phyloP scores from a whole-genome alignment of 2,113 vertebrate species.

The Mirza zaza region DNA sequence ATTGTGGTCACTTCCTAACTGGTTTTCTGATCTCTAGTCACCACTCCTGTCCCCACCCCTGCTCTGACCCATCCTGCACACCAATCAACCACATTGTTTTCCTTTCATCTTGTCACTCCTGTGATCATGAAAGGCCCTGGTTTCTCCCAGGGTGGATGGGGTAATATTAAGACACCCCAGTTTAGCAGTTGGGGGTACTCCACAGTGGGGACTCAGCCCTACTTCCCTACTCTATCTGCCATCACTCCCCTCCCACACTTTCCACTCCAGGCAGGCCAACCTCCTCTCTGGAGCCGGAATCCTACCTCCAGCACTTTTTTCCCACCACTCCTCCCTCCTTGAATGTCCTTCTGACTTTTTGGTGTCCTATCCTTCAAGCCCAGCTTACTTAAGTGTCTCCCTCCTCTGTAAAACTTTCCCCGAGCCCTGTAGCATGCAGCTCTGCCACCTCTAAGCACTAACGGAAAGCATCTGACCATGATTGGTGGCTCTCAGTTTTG shows the following conservation, averaged over 20 bases:
- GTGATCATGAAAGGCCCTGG: not conserved
- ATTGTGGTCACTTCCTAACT: not conserved
- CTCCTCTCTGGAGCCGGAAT: not conserved
- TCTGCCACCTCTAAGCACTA: not conserved
- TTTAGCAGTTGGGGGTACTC: not conserved
- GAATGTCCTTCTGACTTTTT: not conserved
- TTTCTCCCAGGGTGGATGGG: not conserved
- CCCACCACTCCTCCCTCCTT: not conserved
- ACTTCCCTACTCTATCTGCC: not conserved
- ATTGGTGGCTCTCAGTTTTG: not conserved
- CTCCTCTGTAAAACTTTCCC: not conserved
- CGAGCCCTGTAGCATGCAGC: not conserved
- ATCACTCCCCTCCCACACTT: not conserved
- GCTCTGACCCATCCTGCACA: not conserved
- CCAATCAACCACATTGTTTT: not conserved
- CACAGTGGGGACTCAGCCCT: not conserved
- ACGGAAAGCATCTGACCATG: not conserved
- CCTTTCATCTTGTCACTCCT: not conserved
- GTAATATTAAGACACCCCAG: not conserved
- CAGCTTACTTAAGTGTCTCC: not conserved
- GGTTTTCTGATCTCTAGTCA: not conserved
- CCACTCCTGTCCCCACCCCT: not conserved
- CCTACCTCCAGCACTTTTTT: not conserved
- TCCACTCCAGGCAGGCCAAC: not conserved
- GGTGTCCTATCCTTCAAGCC: not conserved